phyloP scores from a whole-genome alignment of 2,888 invertebrate genomes.

The Unio delphinus region DNA sequence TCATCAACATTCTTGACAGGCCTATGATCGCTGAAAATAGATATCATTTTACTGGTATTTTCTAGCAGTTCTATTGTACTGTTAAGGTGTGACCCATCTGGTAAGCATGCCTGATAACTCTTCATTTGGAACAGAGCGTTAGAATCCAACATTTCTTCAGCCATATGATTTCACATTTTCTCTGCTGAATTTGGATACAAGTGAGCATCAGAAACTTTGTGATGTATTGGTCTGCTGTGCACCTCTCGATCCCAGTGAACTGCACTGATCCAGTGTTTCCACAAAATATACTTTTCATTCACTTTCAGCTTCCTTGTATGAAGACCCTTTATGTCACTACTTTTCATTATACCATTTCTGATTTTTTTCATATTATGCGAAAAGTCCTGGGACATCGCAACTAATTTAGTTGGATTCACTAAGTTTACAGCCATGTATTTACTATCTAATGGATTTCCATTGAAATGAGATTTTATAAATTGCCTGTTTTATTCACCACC shows the following conservation, averaged over 20 bases:
- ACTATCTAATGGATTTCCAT: no score
- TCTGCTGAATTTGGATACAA: constrained; percentile 9
- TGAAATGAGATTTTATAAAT: no score
- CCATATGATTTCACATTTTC: constrained; percentile 17
- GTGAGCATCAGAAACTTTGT: constrained; percentile 10
- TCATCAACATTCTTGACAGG: constrained; percentile 3
- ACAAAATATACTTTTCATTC: constrained; percentile 8
- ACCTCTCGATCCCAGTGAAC: not conserved
- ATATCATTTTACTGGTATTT: constrained; percentile 7
- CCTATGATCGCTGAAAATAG: constrained; percentile 9
- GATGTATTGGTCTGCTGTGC: no score
- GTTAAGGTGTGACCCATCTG: constrained; percentile 2
- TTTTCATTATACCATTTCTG: constrained; percentile 10
- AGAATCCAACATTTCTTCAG: constrained; percentile 10
- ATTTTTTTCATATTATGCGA: constrained; percentile 16
- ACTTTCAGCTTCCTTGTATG: constrained; percentile 7
- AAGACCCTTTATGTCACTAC: no score
- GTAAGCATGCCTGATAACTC: no score
- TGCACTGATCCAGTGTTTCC: constrained; percentile 11
- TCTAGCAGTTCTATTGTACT: constrained; percentile 10
- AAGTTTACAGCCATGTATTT: no score
- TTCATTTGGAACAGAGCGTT: constrained; percentile 11
- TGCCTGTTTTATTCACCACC: no score
- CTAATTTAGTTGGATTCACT: no score
- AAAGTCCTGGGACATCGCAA: no score